Base-by-base conservation (phyloP, 2,113 vertebrate species). In the Vulpes lagopus region DNA sequence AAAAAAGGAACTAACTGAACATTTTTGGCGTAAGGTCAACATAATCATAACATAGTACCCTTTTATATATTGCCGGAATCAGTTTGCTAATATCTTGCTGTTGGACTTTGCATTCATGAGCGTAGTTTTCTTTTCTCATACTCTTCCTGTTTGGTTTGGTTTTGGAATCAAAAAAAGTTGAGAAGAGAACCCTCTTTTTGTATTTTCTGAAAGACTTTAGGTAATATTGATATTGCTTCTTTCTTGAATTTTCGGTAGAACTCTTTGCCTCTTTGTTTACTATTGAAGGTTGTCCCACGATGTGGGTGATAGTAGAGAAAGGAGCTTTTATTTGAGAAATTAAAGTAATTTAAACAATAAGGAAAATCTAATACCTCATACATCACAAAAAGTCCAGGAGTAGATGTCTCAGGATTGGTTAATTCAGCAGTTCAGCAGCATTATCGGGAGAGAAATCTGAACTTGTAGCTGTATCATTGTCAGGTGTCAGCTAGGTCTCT, bases 1-100 rank as follows among this genome's bases (percentile, higher is more conserved):
- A 38, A 93, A 94, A 87, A 88, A 91, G 57, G 91, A 60, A 69
- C 25, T 35, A n/a, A 79, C 30, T 6, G 84, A 74, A 5, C 8
- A 53, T 27, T 94, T 95, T 94, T 83, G 25, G 7, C 57, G n/a
- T 64, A 79, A 86, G 83, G 62, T 92, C n/a, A 94, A 69, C 30
- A 73, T 53, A 89, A 38, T 81, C 57, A 25, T 16, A 92, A 60
- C 9, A 38, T 43, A 38, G n/a, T 20, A 49, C 7, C 59, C 38
- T 89, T 94, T 80, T 71, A 43, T 71, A 60, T 49, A n/a, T 76
- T 94, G 43, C 71, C 38, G 51, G 51, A 60, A 78, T 95, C 59
- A 12, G 23, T 93, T 78, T 96, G 92, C 73, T 78, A 32, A 27
- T 38, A 74, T 60, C 71, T 88, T 84, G 23, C 67, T 79, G 3